Evolutionary conservation across 2,888 invertebrate species (phyloP), one percentile per base, ranked within the genome.

Genomic region (Polia nebulosa): DNA sequence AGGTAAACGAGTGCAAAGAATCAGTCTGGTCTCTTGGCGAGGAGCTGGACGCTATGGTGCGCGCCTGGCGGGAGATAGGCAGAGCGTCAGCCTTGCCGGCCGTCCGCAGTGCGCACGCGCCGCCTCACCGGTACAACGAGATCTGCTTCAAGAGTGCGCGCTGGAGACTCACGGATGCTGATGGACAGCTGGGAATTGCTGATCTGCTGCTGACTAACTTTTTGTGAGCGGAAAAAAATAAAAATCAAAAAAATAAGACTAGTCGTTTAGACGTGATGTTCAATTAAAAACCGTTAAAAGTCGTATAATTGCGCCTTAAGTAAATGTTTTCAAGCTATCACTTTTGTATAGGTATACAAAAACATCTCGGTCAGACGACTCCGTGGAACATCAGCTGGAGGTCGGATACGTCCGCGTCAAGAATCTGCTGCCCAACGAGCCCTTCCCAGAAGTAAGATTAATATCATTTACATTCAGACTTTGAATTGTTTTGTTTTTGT

Each of bases 111-210:
- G 98, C 57, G 97, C 98, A 89, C 4, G 96, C 98, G 32, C 97
- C 97, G 0, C 97, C 98, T 61, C 98, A 98, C 32, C 96, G 99
- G 41, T 89, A 93, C 91, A 94, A 94, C 91, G 94, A 99, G 95
- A 99, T 99, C 86, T 99, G 99, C 93, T 99, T 99, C 93, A 99
- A 99, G 93, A 98, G 99, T 87, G 99, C 99, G 6, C 98, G 99
- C 88, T 99, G 99, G 99, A 94, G 99, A 45, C 96, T 99, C 79
- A 99, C 99, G 0, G 99, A 99, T 91, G 98, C 98, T 0, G 99
- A 99, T 93, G 99, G 99, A 0, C 99, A 99, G 93, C 97, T 99
- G 63, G 99, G 99, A 70, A 99, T 99, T 78, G 99, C 99, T 0
- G 99, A 99, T 95, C 96, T 99, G 69, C 97, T 99, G 66, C 97